These are phyloP conservation scores for Adineta ricciae DNA, from an alignment of 2,888 invertebrate species.

Conservation along the genomic window DNA sequence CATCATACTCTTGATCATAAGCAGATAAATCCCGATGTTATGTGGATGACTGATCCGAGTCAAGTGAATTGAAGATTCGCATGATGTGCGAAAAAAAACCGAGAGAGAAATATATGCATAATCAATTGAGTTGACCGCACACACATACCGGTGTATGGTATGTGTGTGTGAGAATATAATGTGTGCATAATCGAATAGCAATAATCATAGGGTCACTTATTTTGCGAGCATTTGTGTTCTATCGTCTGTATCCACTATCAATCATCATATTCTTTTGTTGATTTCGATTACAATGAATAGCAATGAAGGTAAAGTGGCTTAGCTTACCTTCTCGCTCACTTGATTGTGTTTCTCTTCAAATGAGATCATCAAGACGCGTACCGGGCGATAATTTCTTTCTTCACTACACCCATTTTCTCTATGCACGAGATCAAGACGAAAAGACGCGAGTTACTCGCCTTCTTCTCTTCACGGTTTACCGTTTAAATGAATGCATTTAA, in stretches of 20 bases:
- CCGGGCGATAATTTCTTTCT: background rate
- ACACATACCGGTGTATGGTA: background rate
- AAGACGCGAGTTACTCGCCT: background rate
- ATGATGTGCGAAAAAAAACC: background rate
- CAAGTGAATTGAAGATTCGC: background rate
- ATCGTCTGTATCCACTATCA: slow-evolving; percentile 9
- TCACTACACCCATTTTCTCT: background rate
- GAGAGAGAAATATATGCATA: background rate
- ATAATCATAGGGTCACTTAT: slow-evolving; percentile 12
- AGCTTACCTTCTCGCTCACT: background rate
- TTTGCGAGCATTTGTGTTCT: background rate
- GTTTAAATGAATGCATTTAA: background rate
- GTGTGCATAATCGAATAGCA: slow-evolving; percentile 3
- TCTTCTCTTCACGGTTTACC: background rate
- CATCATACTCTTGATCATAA: background rate
- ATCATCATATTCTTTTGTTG: slow-evolving; percentile 1
- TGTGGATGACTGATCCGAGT: background rate
- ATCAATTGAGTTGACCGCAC: slow-evolving; percentile 5
- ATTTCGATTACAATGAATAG: background rate
- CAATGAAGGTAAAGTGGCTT: background rate
- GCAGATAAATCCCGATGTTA: background rate
- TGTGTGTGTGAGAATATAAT: background rate
- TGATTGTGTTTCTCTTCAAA: background rate
- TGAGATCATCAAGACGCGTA: background rate
- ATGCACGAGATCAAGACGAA: background rate